phyloP scores from a whole-genome alignment of 2,113 vertebrate genomes.

The Oceanodroma tethys region DNA sequence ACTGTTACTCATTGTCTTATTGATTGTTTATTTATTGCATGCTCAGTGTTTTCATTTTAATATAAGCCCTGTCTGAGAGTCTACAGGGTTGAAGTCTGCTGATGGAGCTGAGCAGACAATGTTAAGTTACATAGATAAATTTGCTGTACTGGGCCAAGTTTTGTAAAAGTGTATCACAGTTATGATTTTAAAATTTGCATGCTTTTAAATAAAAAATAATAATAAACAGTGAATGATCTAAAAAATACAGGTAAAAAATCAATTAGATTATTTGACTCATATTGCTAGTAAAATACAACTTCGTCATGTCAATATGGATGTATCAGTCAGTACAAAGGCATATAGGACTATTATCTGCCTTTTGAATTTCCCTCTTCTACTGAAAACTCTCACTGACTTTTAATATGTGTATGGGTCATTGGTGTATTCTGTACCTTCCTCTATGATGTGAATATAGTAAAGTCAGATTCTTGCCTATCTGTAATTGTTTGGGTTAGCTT shows the following conservation, averaged over 20 bases:
- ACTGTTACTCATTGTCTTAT: neutral
- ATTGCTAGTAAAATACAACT: neutral
- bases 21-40: neutral
- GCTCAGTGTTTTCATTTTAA: neutral
- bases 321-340: neutral
- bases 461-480: neutral
- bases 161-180: neutral
- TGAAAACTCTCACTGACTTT: neutral
- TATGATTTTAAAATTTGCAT: neutral
- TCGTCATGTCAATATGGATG: rapidly evolving
- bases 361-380: neutral
- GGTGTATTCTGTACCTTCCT: neutral
- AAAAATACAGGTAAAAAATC: neutral
- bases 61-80: neutral
- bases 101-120: neutral
- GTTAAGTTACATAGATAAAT: neutral
- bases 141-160: neutral
- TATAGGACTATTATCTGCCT: neutral
- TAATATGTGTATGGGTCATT: neutral
- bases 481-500: neutral
- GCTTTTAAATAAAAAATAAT: neutral
- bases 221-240: neutral
- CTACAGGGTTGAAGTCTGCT: neutral
- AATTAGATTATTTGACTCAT: neutral
- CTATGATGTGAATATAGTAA: neutral